Evolutionary conservation across 2,113 vertebrate species (phyloP).

Genomic region (Phaethornis superciliosus): DNA sequence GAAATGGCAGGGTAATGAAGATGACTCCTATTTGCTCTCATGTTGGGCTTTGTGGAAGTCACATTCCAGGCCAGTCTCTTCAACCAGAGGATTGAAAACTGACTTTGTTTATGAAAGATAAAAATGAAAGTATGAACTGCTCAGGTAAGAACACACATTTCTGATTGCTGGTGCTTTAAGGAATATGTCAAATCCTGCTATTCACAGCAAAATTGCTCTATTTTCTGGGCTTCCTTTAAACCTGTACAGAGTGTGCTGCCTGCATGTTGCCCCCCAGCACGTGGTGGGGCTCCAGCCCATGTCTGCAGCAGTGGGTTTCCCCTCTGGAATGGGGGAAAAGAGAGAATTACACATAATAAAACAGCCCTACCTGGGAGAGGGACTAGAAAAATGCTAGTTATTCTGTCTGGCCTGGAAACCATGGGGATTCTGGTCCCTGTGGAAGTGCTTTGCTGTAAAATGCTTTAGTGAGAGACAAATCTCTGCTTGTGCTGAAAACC

Average conservation of each 20-base stretch:
- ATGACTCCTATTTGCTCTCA: neutral
- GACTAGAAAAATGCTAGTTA: neutral
- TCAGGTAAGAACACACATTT: neutral
- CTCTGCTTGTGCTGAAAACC: neutral
- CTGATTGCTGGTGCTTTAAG: neutral
- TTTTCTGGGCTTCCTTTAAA: neutral
- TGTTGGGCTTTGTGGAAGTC: neutral
- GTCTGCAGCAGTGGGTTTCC: neutral
- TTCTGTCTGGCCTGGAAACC: neutral
- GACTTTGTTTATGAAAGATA: neutral
- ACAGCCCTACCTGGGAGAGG: neutral
- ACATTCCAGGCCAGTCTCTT: neutral
- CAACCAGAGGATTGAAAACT: neutral
- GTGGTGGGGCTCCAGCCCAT: neutral
- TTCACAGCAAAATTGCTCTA: neutral
- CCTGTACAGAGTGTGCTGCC: neutral
- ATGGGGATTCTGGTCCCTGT: neutral
- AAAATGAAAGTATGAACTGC: neutral
- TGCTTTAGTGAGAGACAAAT: neutral
- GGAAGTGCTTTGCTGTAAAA: slow-evolving; percentile 6
- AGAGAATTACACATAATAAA: rapidly evolving
- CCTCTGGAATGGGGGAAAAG: neutral
- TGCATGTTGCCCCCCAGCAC: neutral
- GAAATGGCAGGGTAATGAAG: neutral
- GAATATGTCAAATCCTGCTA: neutral